A percentile compares a stretch with the other conserved stretches of the same genome.
Evolutionary conservation across 2,888 invertebrate genomes (phyloP).

Genomic region (Euplexia lucipara): DNA sequence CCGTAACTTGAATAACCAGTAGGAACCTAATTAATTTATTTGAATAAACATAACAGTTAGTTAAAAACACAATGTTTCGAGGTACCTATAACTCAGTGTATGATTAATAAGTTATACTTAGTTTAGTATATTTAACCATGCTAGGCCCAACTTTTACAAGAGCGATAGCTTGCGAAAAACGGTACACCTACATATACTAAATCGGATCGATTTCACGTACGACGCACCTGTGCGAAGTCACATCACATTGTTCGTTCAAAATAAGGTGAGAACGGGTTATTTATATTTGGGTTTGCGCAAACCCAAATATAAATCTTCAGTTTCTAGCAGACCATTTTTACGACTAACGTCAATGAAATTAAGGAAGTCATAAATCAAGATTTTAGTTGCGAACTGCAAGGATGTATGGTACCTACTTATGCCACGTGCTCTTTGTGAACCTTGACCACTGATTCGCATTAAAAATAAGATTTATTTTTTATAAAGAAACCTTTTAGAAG

Average conservation of each 20-base stretch:
- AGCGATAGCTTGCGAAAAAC: conserved; percentile 8
- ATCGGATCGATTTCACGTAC: conserved; percentile 41
- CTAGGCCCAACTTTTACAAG: too few relatives aligned
- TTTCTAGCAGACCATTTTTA: conserved; percentile 2
- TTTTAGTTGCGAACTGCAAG: conserved; percentile 32
- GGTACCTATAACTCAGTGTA: too few relatives aligned
- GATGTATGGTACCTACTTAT: conserved; percentile 11
- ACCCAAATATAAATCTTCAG: conserved; percentile 10
- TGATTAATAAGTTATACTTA: too few relatives aligned
- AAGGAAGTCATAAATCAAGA: conserved; percentile 47
- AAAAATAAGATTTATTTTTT: neutral
- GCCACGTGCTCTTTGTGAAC: neutral
- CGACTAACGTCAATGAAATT: conserved; percentile 15
- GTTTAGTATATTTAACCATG: too few relatives aligned
- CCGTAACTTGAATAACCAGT: too few relatives aligned
- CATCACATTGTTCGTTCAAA: conserved; percentile 11
- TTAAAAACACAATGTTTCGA: too few relatives aligned
- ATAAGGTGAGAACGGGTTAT: conserved; percentile 5
- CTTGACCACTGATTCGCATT: neutral
- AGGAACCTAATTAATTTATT: too few relatives aligned
- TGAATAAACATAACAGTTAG: too few relatives aligned
- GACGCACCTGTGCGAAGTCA: conserved; percentile 26
- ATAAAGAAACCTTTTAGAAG: neutral
- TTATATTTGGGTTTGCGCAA: neutral
- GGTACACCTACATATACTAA: too few relatives aligned